Evolutionary conservation across 2,797 vertebrate genomes (phyloP), one percentile per base, ranked within the genome.

Genomic region (Cichlasoma orientale): DNA sequence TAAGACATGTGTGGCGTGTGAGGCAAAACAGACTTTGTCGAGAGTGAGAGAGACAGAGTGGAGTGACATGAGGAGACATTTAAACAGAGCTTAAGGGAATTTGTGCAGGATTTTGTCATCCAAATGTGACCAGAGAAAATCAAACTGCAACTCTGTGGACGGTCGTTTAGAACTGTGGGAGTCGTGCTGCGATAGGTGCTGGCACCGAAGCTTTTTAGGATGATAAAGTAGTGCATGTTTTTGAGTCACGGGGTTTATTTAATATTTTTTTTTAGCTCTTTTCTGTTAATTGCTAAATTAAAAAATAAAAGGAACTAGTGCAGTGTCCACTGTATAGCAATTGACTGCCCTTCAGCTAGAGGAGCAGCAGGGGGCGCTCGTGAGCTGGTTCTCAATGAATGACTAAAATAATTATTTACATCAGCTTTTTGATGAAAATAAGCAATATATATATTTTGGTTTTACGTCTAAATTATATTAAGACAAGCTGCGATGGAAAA

Each of bases 1-100:
- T 87, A 78, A 84, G 73, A 84, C 55, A 25, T 73, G 54, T 82
- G 54, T 75, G 29, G 47, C 11, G 41, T 66, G 41, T 66, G 31
- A 27, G 41, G 47, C 23, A 7, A 16, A 66, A 4, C 38, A 29
- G 41, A 66, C 59, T 63, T 63, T 7, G 38, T 14, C 44, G 13
- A 11, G 27, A 57, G 56, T 29, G 50, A 36, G 2, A 23, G 27
- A 57, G 54, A 19, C 14, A 47, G 71, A 55, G 14, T 14, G 12
- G 54, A 54, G 50, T 27, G 38, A 47, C 61, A 66, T 19, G 41
- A 66, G 38, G 61, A 47, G 27, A 68, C 33, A 19, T 55, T 70
- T n/a, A 41, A 74, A 41, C 13, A 29, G 19, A 68, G 47, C 29
- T 44, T 11, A 55, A 53, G 47, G 31, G 25, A 38, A 47, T 14